These are phyloP conservation scores for Batillaria attramentaria DNA, from an alignment of 1,140 invertebrate species.

Conservation along the genomic window DNA sequence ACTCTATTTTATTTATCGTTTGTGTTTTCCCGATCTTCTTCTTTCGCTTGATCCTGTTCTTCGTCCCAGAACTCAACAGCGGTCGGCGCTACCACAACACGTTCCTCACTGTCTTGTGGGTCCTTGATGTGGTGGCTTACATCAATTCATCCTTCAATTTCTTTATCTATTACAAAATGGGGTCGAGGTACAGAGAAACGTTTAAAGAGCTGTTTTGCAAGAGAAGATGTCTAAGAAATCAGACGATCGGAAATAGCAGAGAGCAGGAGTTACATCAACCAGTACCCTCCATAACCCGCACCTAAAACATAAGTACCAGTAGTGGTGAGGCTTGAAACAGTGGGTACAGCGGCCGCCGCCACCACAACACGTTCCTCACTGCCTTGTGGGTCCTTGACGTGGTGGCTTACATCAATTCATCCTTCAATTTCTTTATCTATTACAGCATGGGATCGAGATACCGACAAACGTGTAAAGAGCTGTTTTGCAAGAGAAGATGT, in stretches of 20 bases:
- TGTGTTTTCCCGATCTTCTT: background rate
- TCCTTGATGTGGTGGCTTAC: constrained; percentile 2
- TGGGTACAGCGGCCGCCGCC: background rate
- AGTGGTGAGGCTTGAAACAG: too few species aligned
- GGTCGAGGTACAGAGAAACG: constrained; percentile 32
- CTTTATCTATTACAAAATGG: constrained; percentile 35
- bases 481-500: constrained; percentile 27
- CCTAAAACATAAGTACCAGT: too few species aligned
- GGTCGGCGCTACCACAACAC: background rate
- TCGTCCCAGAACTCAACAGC: background rate
- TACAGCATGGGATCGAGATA: constrained; percentile 37
- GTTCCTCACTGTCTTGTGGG: background rate
- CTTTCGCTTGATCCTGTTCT: background rate
- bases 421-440: constrained; percentile 31
- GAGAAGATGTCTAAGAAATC: too few species aligned
- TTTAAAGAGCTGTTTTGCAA: constrained; percentile 18
- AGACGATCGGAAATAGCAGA: too few species aligned
- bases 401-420: constrained; percentile 21
- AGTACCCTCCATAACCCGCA: too few species aligned
- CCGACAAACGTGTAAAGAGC: constrained; percentile 23
- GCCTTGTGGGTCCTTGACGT: background rate
- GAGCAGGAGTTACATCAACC: too few species aligned
- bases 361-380: background rate
- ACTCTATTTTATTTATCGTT: background rate
- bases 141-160: constrained; percentile 36